Percentiles rank a stretch among this genome's conserved stretches.
These are phyloP conservation scores for Asarcornis scutulata DNA, from an alignment of 2,113 vertebrate genomes.

Conservation along the genomic window DNA sequence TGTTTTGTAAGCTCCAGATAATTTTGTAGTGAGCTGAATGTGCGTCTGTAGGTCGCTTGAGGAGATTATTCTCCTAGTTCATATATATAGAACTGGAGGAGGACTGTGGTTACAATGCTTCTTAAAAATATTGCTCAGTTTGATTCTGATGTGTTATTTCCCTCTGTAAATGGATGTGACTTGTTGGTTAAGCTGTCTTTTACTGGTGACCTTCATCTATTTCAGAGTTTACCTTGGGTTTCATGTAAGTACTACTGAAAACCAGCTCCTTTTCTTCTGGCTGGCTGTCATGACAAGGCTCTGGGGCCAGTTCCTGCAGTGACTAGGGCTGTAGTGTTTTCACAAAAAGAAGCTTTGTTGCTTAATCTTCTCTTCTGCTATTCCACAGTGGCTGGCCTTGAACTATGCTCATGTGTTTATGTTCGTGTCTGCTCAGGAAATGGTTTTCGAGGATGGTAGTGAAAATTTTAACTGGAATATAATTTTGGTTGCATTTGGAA, in stretches of 20 bases:
- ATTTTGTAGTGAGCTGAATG: not conserved
- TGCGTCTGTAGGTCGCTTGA: fast-evolving
- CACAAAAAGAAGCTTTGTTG: not conserved
- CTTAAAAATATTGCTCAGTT: not conserved
- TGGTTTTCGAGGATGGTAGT: not conserved
- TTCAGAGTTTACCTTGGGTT: not conserved
- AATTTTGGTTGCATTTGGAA: not conserved
- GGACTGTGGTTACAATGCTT: not conserved
- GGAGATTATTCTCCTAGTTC: not conserved
- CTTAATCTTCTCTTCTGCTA: not conserved
- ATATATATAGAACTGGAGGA: not conserved
- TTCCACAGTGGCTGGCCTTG: not conserved
- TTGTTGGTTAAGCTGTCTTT: not conserved
- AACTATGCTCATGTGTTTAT: not conserved
- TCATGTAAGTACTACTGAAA: not conserved
- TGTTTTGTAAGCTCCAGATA: not conserved
- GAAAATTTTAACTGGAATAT: not conserved
- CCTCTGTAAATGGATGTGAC: not conserved
- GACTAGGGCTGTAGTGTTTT: not conserved
- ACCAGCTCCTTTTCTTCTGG: not conserved
- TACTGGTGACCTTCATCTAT: not conserved
- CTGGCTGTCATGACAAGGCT: not conserved
- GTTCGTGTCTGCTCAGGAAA: not conserved
- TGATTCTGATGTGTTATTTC: not conserved
- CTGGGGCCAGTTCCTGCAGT: not conserved